Evolutionary conservation across 2,797 vertebrate species (phyloP).

Genomic region (Nannoperca australis): DNA sequence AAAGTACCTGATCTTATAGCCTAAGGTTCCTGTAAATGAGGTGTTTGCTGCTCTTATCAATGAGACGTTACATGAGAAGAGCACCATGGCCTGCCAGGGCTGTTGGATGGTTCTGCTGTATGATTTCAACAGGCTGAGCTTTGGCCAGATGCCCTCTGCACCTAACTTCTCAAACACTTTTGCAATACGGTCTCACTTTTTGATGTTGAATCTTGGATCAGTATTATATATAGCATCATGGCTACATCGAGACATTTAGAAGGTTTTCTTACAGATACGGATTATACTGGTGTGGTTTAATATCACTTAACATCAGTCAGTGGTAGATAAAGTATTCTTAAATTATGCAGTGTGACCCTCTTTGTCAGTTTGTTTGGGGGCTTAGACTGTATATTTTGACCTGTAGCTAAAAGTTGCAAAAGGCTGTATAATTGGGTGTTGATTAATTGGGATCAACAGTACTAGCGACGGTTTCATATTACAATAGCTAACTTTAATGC

Average conservation of each 20-base stretch:
- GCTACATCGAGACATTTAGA: neutral
- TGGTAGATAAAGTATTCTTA: neutral
- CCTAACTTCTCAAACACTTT: conserved; percentile 51
- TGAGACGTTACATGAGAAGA: conserved; percentile 83
- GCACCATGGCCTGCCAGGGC: conserved; percentile 42
- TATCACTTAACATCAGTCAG: neutral
- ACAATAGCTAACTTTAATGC: neutral
- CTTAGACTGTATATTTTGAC: neutral
- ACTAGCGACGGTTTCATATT: neutral
- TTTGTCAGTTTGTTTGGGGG: neutral
- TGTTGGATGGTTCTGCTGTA: conserved; percentile 48
- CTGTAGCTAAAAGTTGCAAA: neutral
- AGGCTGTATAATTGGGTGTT: neutral
- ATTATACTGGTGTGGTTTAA: neutral
- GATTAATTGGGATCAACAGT: neutral
- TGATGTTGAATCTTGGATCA: neutral
- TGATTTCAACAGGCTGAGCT: conserved; percentile 58
- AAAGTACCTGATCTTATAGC: conserved; percentile 83
- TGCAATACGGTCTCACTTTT: conserved; percentile 1
- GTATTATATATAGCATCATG: neutral
- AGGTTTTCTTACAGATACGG: neutral
- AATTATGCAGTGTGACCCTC: neutral
- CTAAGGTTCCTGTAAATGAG: conserved; percentile 83
- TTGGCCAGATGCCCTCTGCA: conserved; percentile 23
- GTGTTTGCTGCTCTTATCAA: conserved; percentile 83